A percentile compares a stretch with the other conserved stretches of the same genome.
These are phyloP conservation scores for Mesochorus sp. DNA, from an alignment of 2,888 invertebrate genomes.

Conservation along the genomic window DNA sequence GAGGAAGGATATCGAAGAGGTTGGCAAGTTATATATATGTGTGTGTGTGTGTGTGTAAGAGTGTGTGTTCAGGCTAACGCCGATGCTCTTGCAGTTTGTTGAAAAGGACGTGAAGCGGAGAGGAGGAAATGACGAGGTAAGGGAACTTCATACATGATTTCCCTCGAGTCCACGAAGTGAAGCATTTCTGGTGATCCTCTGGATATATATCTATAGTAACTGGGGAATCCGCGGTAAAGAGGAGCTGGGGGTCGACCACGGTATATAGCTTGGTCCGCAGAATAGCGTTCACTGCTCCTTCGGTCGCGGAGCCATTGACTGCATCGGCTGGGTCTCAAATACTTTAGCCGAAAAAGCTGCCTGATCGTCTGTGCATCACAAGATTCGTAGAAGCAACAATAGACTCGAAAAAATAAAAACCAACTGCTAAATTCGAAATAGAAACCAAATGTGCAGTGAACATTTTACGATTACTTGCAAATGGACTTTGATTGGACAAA, in stretches of 20 bases:
- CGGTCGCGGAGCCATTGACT: conserved; percentile 42
- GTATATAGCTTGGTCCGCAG: conserved; percentile 54
- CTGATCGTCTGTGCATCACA: conserved; percentile 79
- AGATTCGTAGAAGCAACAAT: conserved; percentile 73
- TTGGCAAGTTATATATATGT: conserved; percentile 9
- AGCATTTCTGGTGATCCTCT: conserved; percentile 79
- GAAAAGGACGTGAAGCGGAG: conserved; percentile 66
- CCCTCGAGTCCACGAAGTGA: conserved; percentile 79
- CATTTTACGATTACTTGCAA: too few species aligned
- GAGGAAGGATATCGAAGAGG: conserved; percentile 47
- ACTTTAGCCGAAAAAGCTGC: conserved; percentile 75
- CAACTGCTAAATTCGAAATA: conserved; percentile 17
- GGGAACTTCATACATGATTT: conserved; percentile 81
- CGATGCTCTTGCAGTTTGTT: conserved; percentile 48
- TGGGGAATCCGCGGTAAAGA: conserved; percentile 62
- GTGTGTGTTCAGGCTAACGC: conserved; percentile 43
- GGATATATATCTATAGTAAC: conserved; percentile 36
- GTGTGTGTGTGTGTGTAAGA: neutral
- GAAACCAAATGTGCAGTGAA: conserved; percentile 21
- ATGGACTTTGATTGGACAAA: too few species aligned
- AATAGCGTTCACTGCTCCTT: conserved; percentile 44
- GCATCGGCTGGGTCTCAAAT: conserved; percentile 63
- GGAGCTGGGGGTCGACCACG: conserved; percentile 65
- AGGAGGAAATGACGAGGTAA: conserved; percentile 65
- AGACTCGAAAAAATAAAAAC: conserved; percentile 33